These are phyloP conservation scores for Agapostemon virescens DNA, from an alignment of 2,888 invertebrate species.

Conservation along the genomic window DNA sequence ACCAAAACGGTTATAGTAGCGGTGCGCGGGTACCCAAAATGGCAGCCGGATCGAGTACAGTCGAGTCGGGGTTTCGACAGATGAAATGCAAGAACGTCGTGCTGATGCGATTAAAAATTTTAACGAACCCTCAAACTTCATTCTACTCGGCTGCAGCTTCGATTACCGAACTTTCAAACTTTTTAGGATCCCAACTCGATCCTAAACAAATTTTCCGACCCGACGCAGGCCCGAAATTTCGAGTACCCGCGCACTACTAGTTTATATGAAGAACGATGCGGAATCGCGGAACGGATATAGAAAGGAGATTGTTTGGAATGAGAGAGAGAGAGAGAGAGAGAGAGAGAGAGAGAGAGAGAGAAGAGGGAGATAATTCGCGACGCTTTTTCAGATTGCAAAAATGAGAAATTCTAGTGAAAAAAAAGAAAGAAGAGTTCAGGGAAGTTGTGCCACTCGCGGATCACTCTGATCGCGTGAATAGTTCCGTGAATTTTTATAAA, in stretches of 20 bases:
- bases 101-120: neutral
- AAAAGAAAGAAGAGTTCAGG: no score
- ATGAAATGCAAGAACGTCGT: neutral
- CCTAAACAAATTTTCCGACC: no score
- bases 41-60: no score
- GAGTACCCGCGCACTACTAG: neutral
- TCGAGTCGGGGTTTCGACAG: no score
- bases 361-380: constrained; percentile 12
- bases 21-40: neutral
- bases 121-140: neutral
- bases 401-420: constrained; percentile 17
- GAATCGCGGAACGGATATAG: constrained; percentile 5
- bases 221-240: neutral
- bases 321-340: neutral
- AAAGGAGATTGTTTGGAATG: constrained; percentile 10
- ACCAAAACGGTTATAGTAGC: neutral
- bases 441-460: neutral
- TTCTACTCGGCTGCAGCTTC: neutral
- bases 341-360: neutral
- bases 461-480: neutral
- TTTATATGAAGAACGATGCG: neutral
- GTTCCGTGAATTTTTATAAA: constrained; percentile 38
- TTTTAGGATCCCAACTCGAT: neutral
- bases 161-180: neutral
- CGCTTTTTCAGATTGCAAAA: constrained; percentile 43